Percentiles rank a stretch among this genome's conserved stretches.
Evolutionary conservation across 1,140 invertebrate genomes (phyloP).

Genomic region (Propsilocerus akamusi): DNA sequence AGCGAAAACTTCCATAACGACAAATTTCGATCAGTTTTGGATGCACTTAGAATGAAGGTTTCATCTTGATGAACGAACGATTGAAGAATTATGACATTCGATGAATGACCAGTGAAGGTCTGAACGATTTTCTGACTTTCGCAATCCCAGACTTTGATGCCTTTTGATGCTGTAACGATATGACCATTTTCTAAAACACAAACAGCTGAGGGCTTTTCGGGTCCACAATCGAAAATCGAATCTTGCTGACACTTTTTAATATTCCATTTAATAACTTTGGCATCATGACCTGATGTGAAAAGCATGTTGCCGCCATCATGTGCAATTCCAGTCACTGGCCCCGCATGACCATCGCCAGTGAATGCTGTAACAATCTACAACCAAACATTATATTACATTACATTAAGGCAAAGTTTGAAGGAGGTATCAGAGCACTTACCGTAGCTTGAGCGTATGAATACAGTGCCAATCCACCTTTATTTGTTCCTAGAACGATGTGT

Average conservation of each 20-base stretch:
- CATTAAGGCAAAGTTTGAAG: neutral
- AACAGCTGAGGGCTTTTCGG: constrained; percentile 42
- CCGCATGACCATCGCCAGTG: constrained; percentile 28
- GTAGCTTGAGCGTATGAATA: constrained; percentile 44
- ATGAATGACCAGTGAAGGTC: constrained; percentile 45
- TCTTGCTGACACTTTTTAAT: constrained; percentile 27
- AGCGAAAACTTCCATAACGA: constrained; percentile 19
- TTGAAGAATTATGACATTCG: constrained; percentile 34
- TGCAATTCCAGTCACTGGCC: constrained; percentile 28
- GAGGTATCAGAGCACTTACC: constrained; percentile 25
- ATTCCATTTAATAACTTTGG: constrained; percentile 29
- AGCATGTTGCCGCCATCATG: constrained; percentile 27
- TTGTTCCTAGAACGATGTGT: constrained; percentile 41
- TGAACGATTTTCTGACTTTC: constrained; percentile 33
- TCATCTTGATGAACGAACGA: constrained; percentile 23
- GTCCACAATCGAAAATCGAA: constrained; percentile 40
- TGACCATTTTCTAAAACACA: constrained; percentile 38
- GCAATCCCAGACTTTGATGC: constrained; percentile 45
- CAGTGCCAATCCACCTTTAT: constrained; percentile 38
- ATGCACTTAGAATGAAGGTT: constrained; percentile 39
- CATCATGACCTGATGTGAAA: constrained; percentile 31
- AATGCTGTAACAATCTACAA: constrained; percentile 13
- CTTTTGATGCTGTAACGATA: constrained; percentile 40
- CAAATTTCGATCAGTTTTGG: constrained; percentile 22
- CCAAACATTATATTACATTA: neutral